Evolutionary conservation across 2,797 vertebrate genomes (phyloP), one percentile per base, ranked within the genome.

Genomic region (Myiotriccus ornatus): DNA sequence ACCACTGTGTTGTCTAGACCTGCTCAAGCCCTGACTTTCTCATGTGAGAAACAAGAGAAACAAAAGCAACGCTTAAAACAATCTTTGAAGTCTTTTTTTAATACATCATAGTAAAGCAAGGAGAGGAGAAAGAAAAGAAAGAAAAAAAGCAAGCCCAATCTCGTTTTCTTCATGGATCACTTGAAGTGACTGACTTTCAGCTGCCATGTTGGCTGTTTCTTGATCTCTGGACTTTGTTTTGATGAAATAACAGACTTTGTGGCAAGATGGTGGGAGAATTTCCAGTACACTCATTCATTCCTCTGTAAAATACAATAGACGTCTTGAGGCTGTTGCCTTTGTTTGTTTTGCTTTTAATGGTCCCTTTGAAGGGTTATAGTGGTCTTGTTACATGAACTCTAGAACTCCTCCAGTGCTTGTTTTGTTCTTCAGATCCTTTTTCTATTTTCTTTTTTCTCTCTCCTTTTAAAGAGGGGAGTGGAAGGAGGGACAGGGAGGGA

Each of bases 311-410:
- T 82, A 95, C 92, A 97, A 96, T 94, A 93, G 94, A 69, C 79
- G 49, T 96, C 84, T 95, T 80, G 86, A 97, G 94, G 67, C 83
- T 91, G 80, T 93, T 96, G 94, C 88, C 93, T 86, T 95, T 95
- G 92, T 95, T 96, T 96, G 86, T 94, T 95, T 95, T 96, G 81
- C 63, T 94, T 95, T 96, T 91, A 96, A 76, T 92, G 87, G 73
- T 79, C 84, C 52, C 89, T 96, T 97, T 93, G 91, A 96, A 96
- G 83, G 80, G 47, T 92, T 86, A 7, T 67, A 94, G 84, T 93
- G 93, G 89, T 91, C 94, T 92, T 30, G 23, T 94, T 93, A 84
- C 59, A 86, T 93, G 92, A 96, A 93, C 91, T 95, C 70, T 73
- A 92, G 85, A 94, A 88, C 85, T 93, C 65, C 46, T 91, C 50